phyloP scores from a whole-genome alignment of 2,113 vertebrate genomes.

The Hemibagrus wyckioides region DNA sequence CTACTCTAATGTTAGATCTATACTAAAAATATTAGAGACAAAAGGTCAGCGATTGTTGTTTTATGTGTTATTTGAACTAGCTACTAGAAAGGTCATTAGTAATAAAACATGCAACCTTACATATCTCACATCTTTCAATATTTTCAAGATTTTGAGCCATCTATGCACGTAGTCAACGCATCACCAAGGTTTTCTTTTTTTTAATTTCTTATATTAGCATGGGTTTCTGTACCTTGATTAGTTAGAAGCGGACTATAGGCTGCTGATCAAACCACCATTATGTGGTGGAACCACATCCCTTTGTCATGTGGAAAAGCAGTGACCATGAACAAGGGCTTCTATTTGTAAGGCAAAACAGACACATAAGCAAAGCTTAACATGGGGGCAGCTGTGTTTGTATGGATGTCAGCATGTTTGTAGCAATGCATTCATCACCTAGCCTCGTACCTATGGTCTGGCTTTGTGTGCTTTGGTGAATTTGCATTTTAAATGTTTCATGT shows the following conservation, averaged over 20 bases:
- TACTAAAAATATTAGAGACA: neutral
- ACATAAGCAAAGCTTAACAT: constrained; percentile 34
- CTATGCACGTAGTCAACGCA: neutral
- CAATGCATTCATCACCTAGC: constrained; percentile 43
- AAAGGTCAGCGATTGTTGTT: neutral
- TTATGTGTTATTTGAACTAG: neutral
- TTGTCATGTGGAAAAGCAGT: constrained; percentile 35
- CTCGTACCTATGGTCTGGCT: constrained; percentile 28
- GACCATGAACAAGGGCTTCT: constrained; percentile 32
- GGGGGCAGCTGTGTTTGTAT: constrained; percentile 57
- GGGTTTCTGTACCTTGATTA: neutral
- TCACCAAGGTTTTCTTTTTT: neutral
- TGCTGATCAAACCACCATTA: constrained; percentile 36
- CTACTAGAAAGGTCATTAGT: neutral
- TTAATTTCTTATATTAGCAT: neutral
- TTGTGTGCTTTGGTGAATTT: constrained; percentile 56
- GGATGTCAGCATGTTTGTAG: constrained; percentile 50
- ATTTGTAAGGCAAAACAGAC: constrained; percentile 63
- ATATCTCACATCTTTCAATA: neutral
- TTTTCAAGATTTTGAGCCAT: neutral
- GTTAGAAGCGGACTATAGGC: neutral
- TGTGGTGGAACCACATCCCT: constrained; percentile 5
- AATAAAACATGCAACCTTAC: neutral
- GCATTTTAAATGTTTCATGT: constrained; percentile 62
- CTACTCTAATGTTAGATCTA: neutral